Conservation (phyloP, 2,888 invertebrate species). For the Galerucella calmariensis region DNA sequence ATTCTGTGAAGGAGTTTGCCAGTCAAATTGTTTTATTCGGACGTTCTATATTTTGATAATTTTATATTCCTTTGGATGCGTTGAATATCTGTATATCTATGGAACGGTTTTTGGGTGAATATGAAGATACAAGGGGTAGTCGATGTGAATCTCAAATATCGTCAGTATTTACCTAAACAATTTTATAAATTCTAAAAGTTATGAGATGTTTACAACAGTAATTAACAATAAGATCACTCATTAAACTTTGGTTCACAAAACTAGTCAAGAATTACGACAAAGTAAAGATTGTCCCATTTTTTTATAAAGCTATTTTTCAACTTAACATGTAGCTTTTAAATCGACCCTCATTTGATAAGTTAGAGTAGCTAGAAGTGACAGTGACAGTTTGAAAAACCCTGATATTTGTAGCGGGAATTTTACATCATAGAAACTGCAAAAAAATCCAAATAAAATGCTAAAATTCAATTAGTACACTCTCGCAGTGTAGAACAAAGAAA, state of each 20-base stretch:
- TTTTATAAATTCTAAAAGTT: constrained; percentile 21
- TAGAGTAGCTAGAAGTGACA: too few species aligned
- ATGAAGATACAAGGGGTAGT: background rate
- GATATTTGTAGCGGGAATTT: too few species aligned
- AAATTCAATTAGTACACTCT: too few species aligned
- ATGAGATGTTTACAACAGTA: constrained; percentile 44
- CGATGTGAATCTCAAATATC: background rate
- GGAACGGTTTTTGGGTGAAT: background rate
- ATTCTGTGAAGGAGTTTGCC: background rate
- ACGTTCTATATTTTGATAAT: background rate
- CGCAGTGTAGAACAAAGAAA: too few species aligned
- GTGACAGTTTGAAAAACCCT: too few species aligned
- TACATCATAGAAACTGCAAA: too few species aligned
- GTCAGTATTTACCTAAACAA: constrained; percentile 15
- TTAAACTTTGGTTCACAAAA: constrained; percentile 50
- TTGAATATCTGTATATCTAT: background rate
- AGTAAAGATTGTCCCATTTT: constrained; percentile 7
- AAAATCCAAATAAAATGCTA: too few species aligned
- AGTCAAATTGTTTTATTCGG: constrained; percentile 2
- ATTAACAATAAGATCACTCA: constrained; percentile 53
- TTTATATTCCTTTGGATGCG: background rate
- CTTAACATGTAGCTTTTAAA: too few species aligned
- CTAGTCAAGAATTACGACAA: constrained; percentile 45
- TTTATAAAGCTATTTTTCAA: background rate
- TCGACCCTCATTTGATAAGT: too few species aligned